Base-by-base conservation (phyloP, 2,888 invertebrate genomes). In the Salpingus planirostris region DNA sequence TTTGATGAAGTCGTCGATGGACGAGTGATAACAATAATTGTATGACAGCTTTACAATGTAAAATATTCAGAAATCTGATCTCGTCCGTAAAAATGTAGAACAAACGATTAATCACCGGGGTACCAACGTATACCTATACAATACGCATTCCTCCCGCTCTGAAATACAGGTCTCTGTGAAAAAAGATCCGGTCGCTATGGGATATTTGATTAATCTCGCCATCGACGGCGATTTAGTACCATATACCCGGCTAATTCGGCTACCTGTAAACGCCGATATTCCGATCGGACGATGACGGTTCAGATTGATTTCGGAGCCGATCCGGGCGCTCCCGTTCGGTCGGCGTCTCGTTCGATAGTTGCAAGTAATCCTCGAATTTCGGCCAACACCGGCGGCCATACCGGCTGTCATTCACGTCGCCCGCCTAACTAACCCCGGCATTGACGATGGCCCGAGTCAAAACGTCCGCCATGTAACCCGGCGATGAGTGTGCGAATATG, bases 361-460 rank as follows among this genome's bases (percentile, higher is more conserved):
- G 57, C 57, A 54, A 54, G 57, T 59, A 56, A 58, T 55, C 52
- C 49, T 47, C 41, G 43, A 46, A 35, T 44, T 43, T 42, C 38
- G 46, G 42, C 49, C 46, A 60, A 61, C 54, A 60, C 59, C 55
- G 52, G 59, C 62, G 60, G 60, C 61, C 62, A 61, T 60, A 44
- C 54, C 55, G 46, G 50, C 58, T 60, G 62, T 62, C 62, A 60
- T 52, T 62, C 60, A 59, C 54, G 54, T 55, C 59, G 53, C 51
- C 48, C 47, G 49, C 42, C 46, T 55, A 59, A 59, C 56, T 50
- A 56, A 54, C 50, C 53, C 53, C 52, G 58, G 58, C 59, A 56
- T 55, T 57, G 56, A 57, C 51, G n/a, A n/a, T n/a, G n/a, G 47
- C 36, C 43, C 45, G 18, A 45, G 51, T 43, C 43, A 50, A 45